Percentiles rank a stretch among this genome's conserved stretches.
Conservation (phyloP, 2,113 vertebrate genomes). For the Sorex fumeus region DNA sequence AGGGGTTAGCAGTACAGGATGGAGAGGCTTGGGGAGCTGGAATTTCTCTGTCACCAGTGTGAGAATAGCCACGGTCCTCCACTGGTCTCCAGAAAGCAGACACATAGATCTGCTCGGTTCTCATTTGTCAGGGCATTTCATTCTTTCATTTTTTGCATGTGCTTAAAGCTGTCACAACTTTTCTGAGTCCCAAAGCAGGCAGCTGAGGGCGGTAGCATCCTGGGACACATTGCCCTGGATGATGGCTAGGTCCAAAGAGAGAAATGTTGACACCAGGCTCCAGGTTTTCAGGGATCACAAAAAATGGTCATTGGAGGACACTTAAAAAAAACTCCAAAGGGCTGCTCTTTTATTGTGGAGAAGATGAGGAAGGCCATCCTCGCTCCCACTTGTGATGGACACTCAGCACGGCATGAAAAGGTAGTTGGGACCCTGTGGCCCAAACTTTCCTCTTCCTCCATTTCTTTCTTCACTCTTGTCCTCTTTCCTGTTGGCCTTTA, state of each 20-base stretch:
- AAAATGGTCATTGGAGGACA: background rate
- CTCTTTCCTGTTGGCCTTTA: background rate
- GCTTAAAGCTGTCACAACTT: background rate
- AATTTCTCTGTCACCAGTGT: background rate
- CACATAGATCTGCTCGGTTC: background rate
- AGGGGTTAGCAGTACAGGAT: background rate
- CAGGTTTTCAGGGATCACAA: background rate
- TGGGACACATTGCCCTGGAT: no score
- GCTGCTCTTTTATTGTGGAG: background rate
- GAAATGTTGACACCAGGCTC: background rate
- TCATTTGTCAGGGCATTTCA: background rate
- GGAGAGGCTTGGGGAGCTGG: no score
- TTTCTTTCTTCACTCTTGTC: background rate
- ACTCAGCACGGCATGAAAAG: background rate
- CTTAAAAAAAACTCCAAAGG: background rate
- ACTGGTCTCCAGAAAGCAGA: background rate
- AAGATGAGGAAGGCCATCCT: background rate
- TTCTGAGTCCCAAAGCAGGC: background rate
- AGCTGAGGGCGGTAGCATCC: background rate
- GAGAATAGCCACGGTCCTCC: background rate
- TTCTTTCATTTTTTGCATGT: background rate
- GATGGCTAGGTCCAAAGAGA: background rate
- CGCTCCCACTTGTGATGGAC: background rate
- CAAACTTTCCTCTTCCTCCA: accelerated
- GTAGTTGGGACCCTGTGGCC: no score